A percentile compares a stretch with the other conserved stretches of the same genome.
Conservation (phyloP, 2,113 vertebrate genomes). For the Theristicus caerulescens region DNA sequence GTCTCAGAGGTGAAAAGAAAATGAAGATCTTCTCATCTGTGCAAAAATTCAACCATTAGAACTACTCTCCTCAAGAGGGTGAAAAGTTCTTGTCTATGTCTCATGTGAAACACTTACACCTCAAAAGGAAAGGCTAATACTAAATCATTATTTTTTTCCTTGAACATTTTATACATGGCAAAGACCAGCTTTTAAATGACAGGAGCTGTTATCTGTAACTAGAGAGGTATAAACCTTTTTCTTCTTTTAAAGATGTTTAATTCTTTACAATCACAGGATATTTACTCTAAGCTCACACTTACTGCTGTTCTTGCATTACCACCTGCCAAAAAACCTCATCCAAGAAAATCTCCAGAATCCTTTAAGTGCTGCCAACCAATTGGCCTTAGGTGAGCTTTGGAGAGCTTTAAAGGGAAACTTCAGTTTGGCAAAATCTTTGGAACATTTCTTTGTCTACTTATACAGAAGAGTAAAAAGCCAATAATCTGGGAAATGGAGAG, state of each 20-base stretch:
- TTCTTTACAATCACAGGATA: not conserved
- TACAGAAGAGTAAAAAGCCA: not conserved
- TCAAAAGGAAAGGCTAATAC: not conserved
- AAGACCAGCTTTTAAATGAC: not conserved
- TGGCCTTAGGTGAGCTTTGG: not conserved
- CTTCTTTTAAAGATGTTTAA: not conserved
- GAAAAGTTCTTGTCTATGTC: not conserved
- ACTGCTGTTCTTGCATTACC: not conserved
- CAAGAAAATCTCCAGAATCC: not conserved
- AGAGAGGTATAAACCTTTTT: not conserved
- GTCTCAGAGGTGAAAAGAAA: not conserved
- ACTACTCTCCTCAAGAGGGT: not conserved
- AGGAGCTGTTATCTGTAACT: not conserved
- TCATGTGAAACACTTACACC: not conserved
- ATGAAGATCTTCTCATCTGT: not conserved
- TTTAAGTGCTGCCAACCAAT: not conserved
- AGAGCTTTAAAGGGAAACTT: not conserved
- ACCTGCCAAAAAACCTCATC: constrained; percentile 14
- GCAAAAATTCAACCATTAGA: not conserved
- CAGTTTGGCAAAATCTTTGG: not conserved
- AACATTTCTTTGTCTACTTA: constrained; percentile 15
- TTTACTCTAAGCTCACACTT: not conserved
- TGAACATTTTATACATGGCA: not conserved
- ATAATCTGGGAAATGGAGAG: not conserved
- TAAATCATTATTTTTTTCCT: not conserved